These are phyloP conservation scores for Mallotus villosus DNA, from an alignment of 2,797 vertebrate species.

Conservation along the genomic window DNA sequence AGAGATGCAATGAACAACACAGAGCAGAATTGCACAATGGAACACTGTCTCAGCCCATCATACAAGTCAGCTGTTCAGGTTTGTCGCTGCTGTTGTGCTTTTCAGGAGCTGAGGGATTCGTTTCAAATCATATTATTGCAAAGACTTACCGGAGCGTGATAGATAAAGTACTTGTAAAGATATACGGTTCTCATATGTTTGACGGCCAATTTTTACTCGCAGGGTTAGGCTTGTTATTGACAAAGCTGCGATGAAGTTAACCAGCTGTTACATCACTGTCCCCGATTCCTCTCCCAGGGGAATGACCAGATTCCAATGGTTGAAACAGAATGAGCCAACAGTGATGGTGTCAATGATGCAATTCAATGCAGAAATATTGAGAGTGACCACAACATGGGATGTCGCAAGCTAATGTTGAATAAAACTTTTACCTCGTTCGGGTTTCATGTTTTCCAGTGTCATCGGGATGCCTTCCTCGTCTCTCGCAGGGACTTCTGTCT, in stretches of 20 bases:
- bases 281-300: conserved; percentile 39
- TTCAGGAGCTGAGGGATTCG: conserved; percentile 29
- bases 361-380: neutral
- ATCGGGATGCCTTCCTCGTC: conserved; percentile 64
- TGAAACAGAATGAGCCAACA: conserved; percentile 3
- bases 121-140: conserved; percentile 14
- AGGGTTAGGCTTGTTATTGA: conserved; percentile 54
- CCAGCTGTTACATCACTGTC: conserved; percentile 70
- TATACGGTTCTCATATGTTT: conserved; percentile 9
- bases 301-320: conserved; percentile 41
- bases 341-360: conserved; percentile 11
- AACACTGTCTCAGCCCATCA: conserved; percentile 36
- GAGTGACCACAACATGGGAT: neutral
- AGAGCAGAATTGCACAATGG: neutral
- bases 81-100: conserved; percentile 30
- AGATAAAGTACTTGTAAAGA: neutral
- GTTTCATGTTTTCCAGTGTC: conserved; percentile 88
- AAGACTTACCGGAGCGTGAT: neutral
- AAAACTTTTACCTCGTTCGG: conserved; percentile 88
- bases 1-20: conserved; percentile 38
- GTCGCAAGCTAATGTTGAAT: neutral
- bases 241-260: conserved; percentile 58
- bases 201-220: neutral
- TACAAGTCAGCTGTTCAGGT: conserved; percentile 24
- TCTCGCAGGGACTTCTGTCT: conserved; percentile 45